A percentile compares a stretch with the other conserved stretches of the same genome.
Evolutionary conservation across 2,113 vertebrate species (phyloP).

Genomic region (Corythornis cristatus): DNA sequence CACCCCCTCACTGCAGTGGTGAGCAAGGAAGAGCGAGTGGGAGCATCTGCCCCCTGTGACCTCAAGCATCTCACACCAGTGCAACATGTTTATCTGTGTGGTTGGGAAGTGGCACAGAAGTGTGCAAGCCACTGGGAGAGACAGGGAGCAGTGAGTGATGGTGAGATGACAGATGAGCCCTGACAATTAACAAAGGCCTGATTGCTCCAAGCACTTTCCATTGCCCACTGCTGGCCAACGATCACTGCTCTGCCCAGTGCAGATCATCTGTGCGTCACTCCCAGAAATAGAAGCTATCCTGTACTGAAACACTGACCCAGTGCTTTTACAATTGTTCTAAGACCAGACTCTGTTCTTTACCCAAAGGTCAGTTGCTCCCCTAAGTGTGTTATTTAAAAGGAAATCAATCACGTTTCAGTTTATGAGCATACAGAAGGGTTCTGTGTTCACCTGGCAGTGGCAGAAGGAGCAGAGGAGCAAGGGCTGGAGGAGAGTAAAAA

Average conservation of each 20-base stretch:
- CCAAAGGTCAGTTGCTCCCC: constrained; percentile 20
- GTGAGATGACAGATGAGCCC: not conserved
- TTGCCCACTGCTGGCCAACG: not conserved
- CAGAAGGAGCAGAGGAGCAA: not conserved
- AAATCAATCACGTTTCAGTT: not conserved
- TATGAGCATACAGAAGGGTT: not conserved
- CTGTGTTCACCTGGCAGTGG: not conserved
- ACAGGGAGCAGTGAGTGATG: not conserved
- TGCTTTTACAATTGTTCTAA: not conserved
- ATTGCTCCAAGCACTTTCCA: constrained; percentile 28
- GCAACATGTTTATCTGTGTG: not conserved
- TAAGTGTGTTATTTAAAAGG: not conserved
- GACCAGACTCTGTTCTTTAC: not conserved
- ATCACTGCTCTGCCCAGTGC: not conserved
- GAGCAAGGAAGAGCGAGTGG: not conserved
- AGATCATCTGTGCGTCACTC: not conserved
- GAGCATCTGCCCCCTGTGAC: not conserved
- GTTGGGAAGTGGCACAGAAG: not conserved
- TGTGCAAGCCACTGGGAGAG: not conserved
- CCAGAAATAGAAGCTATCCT: not conserved
- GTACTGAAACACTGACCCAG: not conserved
- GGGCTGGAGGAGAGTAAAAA: not conserved
- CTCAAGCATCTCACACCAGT: not conserved
- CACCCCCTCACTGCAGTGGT: accelerated
- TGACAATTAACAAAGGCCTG: not conserved